Evolutionary conservation across 2,888 invertebrate genomes (phyloP).

Genomic region (Dasysyrphus tricinctus): DNA sequence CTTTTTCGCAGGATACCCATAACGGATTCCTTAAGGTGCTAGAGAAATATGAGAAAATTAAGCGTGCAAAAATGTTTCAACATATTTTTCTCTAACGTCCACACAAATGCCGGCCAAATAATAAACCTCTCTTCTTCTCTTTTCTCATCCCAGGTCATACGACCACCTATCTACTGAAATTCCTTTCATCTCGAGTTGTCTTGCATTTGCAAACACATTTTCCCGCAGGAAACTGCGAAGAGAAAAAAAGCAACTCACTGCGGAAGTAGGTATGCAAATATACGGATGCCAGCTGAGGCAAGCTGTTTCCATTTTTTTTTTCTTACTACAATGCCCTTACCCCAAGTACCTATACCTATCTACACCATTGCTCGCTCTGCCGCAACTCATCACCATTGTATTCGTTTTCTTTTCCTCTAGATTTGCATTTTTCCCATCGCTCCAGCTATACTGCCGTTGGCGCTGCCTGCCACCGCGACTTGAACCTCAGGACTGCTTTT

Average conservation of each 20-base stretch:
- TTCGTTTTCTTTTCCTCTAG: constrained; percentile 66
- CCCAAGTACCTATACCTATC: neutral
- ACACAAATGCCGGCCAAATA: constrained; percentile 53
- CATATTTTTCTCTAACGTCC: constrained; percentile 63
- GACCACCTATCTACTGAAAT: constrained; percentile 12
- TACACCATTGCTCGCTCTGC: constrained; percentile 14
- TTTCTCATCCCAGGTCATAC: constrained; percentile 2
- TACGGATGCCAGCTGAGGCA: constrained; percentile 72
- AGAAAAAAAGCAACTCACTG: constrained; percentile 49
- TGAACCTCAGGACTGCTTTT: constrained; percentile 75
- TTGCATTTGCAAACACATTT: constrained; percentile 58
- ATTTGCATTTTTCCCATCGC: constrained; percentile 73
- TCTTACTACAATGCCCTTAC: constrained; percentile 4
- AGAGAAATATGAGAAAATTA: constrained; percentile 72
- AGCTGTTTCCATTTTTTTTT: constrained; percentile 67
- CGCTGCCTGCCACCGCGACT: neutral
- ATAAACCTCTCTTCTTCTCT: constrained; percentile 21
- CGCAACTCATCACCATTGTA: constrained; percentile 59
- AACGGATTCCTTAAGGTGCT: constrained; percentile 68
- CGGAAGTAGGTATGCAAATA: constrained; percentile 74
- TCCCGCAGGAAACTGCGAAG: constrained; percentile 50
- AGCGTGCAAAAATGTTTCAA: constrained; percentile 67
- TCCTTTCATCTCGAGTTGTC: constrained; percentile 62
- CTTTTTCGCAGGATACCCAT: constrained; percentile 52
- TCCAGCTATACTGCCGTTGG: neutral